Conservation (phyloP, 1,140 invertebrate species). For the Argopecten irradians region DNA sequence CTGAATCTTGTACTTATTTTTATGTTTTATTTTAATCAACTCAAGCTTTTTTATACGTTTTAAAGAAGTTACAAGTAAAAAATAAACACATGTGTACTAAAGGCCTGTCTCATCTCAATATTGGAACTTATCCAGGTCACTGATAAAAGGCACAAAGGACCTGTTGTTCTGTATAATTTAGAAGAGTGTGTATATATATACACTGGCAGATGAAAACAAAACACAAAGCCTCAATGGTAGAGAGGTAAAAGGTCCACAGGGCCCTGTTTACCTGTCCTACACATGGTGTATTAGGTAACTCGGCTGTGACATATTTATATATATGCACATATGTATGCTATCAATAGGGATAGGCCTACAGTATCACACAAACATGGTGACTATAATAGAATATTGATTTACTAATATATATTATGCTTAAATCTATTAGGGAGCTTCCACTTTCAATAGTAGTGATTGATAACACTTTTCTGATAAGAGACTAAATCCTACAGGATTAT, state of each 20-base stretch:
- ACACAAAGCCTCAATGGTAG: neutral
- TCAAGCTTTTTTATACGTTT: too few relatives aligned
- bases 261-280: neutral
- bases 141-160: neutral
- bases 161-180: neutral
- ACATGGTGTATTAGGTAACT: neutral
- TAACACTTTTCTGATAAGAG: too few relatives aligned
- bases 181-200: neutral
- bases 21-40: too few relatives aligned
- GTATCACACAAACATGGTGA: neutral
- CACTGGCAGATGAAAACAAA: neutral
- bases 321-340: neutral
- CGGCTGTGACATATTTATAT: neutral
- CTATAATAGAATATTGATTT: neutral
- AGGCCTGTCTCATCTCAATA: neutral
- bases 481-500: too few relatives aligned
- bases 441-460: too few relatives aligned
- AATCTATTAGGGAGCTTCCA: too few relatives aligned
- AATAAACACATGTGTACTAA: too few relatives aligned
- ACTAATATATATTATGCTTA: neutral
- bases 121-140: neutral
- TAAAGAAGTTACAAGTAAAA: too few relatives aligned
- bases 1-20: too few relatives aligned
- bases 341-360: neutral
- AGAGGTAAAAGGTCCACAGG: neutral